Percentiles rank a stretch among this genome's conserved stretches.
These are phyloP conservation scores for Synaphobranchus kaupii DNA, from an alignment of 2,797 vertebrate species.

Conservation along the genomic window DNA sequence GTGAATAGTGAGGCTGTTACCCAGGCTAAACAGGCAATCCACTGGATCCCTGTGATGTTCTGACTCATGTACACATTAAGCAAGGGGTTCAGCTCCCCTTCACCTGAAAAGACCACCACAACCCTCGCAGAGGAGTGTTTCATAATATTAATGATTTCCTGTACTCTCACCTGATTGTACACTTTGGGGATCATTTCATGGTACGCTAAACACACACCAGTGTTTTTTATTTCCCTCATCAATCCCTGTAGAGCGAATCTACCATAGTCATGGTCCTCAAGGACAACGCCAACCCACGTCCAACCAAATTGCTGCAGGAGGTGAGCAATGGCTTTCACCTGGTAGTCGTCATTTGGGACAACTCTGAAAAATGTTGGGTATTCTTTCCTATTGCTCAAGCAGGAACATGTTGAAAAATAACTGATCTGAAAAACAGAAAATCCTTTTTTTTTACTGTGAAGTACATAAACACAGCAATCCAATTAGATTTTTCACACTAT, in stretches of 20 bases:
- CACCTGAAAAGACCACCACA: constrained; percentile 72
- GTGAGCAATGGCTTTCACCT: constrained; percentile 74
- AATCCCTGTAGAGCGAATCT: constrained; percentile 71
- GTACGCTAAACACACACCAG: constrained; percentile 69
- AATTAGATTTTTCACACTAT: too few relatives aligned
- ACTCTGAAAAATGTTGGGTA: constrained; percentile 75
- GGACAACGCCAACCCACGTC: constrained; percentile 72
- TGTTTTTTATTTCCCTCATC: constrained; percentile 64
- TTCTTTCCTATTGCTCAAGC: constrained; percentile 67
- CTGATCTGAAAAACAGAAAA: constrained; percentile 49
- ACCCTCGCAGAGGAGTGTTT: constrained; percentile 66
- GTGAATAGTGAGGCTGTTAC: constrained; percentile 72
- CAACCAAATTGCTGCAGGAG: constrained; percentile 68
- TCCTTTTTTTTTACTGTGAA: too few relatives aligned
- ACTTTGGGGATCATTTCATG: constrained; percentile 71
- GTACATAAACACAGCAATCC: too few relatives aligned
- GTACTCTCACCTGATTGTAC: constrained; percentile 59
- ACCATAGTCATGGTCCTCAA: constrained; percentile 73
- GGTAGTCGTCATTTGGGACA: constrained; percentile 74
- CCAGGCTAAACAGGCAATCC: constrained; percentile 77
- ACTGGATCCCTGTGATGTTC: constrained; percentile 75
- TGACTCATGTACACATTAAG: constrained; percentile 69
- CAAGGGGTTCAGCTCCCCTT: constrained; percentile 73
- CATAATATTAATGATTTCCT: constrained; percentile 72
- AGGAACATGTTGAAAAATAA: constrained; percentile 75